Base-by-base conservation (phyloP, 2,888 invertebrate species). In the Halictus quadricinctus region DNA sequence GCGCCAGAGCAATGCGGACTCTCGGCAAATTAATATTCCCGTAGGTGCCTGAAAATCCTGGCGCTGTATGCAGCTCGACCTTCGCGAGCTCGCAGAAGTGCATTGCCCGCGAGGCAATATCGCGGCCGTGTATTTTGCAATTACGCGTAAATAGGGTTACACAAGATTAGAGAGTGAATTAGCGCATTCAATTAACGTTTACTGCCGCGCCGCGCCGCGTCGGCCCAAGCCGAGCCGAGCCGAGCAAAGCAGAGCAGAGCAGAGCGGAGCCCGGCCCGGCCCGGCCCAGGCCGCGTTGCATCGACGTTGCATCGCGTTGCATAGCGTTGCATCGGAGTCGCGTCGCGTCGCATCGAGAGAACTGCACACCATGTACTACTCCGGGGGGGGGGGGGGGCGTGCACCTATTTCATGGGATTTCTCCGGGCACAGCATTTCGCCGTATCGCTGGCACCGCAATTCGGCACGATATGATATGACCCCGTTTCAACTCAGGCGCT, bases 141-240 rank as follows among this genome's bases (percentile, higher is more conserved):
- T 94, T 93, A 91, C 90, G 90, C 92, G 91, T 90, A 92, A 93
- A 94, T 94, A 93, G 92, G 92, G 92, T 91, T 91, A 90, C 90
- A 89, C 91, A 89, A 92, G 93, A 93, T 93, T 93, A 94, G 92
- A 93, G 92, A 89, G 90, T 92, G 92, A 92, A 93, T 93, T 94
- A 93, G 91, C 93, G 93, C 91, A 93, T 93, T 94, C 93, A 94
- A 94, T 94, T 94, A 94, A 93, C 93, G 90, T 93, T 93, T 92
- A 92, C 91, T 90, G 88, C 90, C 89, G 90, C 88, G 85, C 84
- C 87, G 84, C 66, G 48, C 60, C 72, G 76, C 72, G 70, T 15
- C 72, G 58, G 25, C 8, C 36, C 66, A 36, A 8, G 8, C 18
- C 18, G 66, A 18, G 66, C 66, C 2, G 69, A 54, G 54, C 54